A percentile compares a stretch with the other conserved stretches of the same genome.
These are phyloP conservation scores for Sternotherus odoratus DNA, from an alignment of 2,797 vertebrate species.

Conservation along the genomic window DNA sequence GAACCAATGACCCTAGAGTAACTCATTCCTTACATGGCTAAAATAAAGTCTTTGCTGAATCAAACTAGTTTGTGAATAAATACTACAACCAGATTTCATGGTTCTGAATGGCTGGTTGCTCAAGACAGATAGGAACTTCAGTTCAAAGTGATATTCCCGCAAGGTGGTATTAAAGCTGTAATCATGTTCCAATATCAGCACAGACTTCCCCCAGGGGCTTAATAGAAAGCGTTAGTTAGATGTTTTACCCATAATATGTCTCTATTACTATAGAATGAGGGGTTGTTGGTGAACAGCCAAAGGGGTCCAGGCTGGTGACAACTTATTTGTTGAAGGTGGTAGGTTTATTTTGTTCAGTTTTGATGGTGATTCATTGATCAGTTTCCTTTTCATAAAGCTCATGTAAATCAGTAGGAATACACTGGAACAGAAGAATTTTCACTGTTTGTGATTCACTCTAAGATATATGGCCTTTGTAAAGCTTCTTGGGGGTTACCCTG, in stretches of 20 bases:
- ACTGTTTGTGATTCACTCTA: not conserved
- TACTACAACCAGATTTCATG: not conserved
- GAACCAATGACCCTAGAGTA: not conserved
- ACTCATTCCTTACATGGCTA: not conserved
- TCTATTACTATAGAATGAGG: conserved; percentile 39
- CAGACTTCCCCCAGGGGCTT: conserved; percentile 14
- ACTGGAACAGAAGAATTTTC: not conserved
- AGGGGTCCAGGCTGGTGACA: conserved; percentile 4
- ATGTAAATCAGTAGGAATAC: not conserved
- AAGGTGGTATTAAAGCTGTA: not conserved
- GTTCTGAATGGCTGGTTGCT: conserved; percentile 22
- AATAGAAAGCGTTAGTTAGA: conserved; percentile 31
- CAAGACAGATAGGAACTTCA: conserved; percentile 18
- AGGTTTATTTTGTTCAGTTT: conserved; percentile 49
- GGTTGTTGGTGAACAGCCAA: conserved; percentile 50
- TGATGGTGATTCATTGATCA: conserved; percentile 50
- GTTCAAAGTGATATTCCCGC: conserved; percentile 5
- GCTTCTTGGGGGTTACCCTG: not conserved
- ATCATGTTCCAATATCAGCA: conserved; percentile 32
- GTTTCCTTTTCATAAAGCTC: conserved; percentile 14
- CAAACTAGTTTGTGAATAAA: not conserved
- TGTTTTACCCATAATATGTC: conserved; percentile 58
- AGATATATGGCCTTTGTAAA: not conserved
- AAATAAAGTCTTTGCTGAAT: not conserved
- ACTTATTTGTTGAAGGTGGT: conserved; percentile 20